phyloP scores from a whole-genome alignment of 2,797 vertebrate species.

The Gambusia yucatana region DNA sequence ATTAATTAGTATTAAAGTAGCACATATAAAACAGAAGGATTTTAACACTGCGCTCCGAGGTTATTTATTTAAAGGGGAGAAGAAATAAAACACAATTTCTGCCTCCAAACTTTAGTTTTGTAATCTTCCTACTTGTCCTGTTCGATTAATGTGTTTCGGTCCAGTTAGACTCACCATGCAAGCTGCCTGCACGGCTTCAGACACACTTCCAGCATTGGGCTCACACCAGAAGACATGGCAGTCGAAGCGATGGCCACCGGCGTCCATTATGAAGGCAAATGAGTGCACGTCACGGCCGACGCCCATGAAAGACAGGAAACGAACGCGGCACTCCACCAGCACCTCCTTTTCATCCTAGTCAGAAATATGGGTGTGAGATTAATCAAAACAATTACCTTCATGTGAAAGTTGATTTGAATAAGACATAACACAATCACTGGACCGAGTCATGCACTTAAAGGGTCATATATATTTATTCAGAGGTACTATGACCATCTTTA shows the following conservation, averaged over 20 bases:
- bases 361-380: not conserved
- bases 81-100: not conserved
- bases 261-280: constrained; percentile 98
- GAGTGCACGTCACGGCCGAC: constrained; percentile 91
- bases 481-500: not conserved
- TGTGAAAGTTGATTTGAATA: constrained; percentile 3
- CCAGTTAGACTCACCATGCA: constrained; percentile 91
- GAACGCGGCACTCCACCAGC: constrained; percentile 94
- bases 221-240: constrained; percentile 98
- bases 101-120: not conserved
- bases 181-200: constrained; percentile 95
- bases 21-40: not conserved
- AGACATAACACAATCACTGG: not conserved
- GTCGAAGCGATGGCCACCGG: constrained; percentile 92
- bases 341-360: constrained; percentile 89
- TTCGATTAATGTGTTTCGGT: not conserved
- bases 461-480: not conserved
- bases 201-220: constrained; percentile 92
- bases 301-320: constrained; percentile 98
- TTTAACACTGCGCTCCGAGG: not conserved
- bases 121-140: not conserved
- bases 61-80: not conserved
- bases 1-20: not conserved
- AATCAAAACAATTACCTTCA: not conserved
- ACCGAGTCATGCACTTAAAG: not conserved